Percentiles rank a stretch among this genome's conserved stretches.
phyloP scores from a whole-genome alignment of 64 coral and sea anemone genomes.

The Montipora efflorescens region DNA sequence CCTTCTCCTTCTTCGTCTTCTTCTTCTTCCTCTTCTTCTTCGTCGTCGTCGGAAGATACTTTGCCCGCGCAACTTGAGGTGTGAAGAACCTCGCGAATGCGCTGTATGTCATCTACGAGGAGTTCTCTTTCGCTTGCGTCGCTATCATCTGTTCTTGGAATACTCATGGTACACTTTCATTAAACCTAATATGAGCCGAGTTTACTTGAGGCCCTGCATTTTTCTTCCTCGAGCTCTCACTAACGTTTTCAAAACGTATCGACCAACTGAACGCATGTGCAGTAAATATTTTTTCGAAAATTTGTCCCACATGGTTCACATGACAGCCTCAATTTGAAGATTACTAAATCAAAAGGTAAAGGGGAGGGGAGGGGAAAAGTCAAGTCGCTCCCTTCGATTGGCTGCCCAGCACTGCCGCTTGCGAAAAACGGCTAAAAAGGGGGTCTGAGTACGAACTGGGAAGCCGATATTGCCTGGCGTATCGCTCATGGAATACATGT shows the following conservation, averaged over 20 bases:
- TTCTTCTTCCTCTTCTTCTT: slow-evolving; percentile 4
- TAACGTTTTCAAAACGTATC: slow-evolving; percentile 3
- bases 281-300: neutral
- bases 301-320: slow-evolving; percentile 6
- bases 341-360: neutral
- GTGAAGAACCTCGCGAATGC: slow-evolving; percentile 52
- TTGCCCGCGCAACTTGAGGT: neutral
- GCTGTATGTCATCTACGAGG: slow-evolving; percentile 67
- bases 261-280: neutral
- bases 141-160: neutral
- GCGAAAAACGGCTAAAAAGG: neutral
- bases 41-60: slow-evolving; percentile 16
- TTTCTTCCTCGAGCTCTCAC: neutral
- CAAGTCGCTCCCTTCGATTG: neutral
- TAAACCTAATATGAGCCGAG: neutral
- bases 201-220: neutral
- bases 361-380: neutral
- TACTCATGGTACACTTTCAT: slow-evolving; percentile 2
- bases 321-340: neutral
- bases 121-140: slow-evolving; percentile 58
- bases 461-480: neutral
- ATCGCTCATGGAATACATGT: neutral
- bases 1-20: slow-evolving; percentile 41
- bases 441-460: slow-evolving; percentile 10
- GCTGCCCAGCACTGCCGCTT: neutral